Base-by-base conservation (phyloP, 2,113 vertebrate genomes). In the Gallinago undulata region DNA sequence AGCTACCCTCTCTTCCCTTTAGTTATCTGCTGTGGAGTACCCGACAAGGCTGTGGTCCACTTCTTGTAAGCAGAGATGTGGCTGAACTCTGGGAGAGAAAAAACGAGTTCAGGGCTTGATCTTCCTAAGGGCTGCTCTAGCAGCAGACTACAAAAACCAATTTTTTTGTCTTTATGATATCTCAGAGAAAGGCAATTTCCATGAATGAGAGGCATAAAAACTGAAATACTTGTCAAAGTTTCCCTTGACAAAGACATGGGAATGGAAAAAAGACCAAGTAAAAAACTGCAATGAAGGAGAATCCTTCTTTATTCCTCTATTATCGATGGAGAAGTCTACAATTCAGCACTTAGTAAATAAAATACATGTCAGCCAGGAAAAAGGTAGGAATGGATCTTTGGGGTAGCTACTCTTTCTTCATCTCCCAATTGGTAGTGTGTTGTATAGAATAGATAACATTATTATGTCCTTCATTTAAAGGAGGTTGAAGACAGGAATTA, bases 401-500 rank as follows among this genome's bases (percentile, higher is more conserved):
- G 16, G 13, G 19, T 4, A 33, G 5, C 7, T 87, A 81, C 86
- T 82, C 11, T 60, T 68, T 45, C 48, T 68, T 76, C 16, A 25
- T 55, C 1, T 2, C 24, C 28, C 27, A 11, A 77, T 4, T 31
- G 16, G 30, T 17, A 45, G 0, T 31, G 3, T 19, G n/a, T 30
- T 80, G 9, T 39, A 31, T 15, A 59, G 11, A 7, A 78, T 16
- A 63, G 25, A 35, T 10, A 41, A 8, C 2, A 66, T 11, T 22
- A 31, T 9, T 84, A 2, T 13, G 55, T 27, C 14, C 9, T 59
- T 78, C 19, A 81, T 59, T 84, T 67, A 60, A 87, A 74, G 12
- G 35, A 70, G 10, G 9, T 6, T 56, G 41, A 82, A 56, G 19
- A 24, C 14, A 45, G 24, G 31, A 62, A 6, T 37, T 70, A 1